Percentiles rank a stretch among this genome's conserved stretches.
These are phyloP conservation scores for Takifugu ocellatus DNA, from an alignment of 2,797 vertebrate species.

Conservation along the genomic window DNA sequence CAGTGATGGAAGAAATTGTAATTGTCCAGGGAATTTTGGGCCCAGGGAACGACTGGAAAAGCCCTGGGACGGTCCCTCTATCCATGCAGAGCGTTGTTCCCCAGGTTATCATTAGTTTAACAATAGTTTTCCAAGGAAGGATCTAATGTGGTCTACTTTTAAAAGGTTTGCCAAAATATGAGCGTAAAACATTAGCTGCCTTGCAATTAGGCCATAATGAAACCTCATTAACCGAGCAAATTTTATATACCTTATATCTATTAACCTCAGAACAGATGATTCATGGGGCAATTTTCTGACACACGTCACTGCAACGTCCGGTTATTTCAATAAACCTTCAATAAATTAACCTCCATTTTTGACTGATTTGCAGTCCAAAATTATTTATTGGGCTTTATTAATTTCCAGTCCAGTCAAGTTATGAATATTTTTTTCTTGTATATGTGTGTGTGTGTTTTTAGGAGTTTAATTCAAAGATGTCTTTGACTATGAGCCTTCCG, in stretches of 20 bases:
- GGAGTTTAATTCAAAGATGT: neutral
- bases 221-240: neutral
- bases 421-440: too few relatives aligned
- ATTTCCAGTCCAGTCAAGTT: too few relatives aligned
- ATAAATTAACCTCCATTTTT: too few relatives aligned
- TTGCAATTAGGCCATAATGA: neutral
- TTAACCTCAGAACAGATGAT: conserved; percentile 5
- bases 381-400: too few relatives aligned
- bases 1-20: too few relatives aligned
- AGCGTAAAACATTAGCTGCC: conserved; percentile 40
- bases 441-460: too few relatives aligned
- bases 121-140: conserved; percentile 43
- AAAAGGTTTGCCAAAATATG: conserved; percentile 44
- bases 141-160: conserved; percentile 22
- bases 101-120: conserved; percentile 37
- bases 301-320: too few relatives aligned
- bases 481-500: neutral
- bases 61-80: too few relatives aligned
- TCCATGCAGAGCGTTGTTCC: conserved; percentile 46
- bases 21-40: neutral
- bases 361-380: too few relatives aligned
- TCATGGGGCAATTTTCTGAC: too few relatives aligned
- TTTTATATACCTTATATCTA: conserved; percentile 4
- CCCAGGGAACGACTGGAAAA: conserved; percentile 48
- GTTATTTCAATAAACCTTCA: too few relatives aligned